A percentile compares a stretch with the other conserved stretches of the same genome.
phyloP scores from a whole-genome alignment of 2,113 vertebrate species.

The Paradoxurus hermaphroditus region DNA sequence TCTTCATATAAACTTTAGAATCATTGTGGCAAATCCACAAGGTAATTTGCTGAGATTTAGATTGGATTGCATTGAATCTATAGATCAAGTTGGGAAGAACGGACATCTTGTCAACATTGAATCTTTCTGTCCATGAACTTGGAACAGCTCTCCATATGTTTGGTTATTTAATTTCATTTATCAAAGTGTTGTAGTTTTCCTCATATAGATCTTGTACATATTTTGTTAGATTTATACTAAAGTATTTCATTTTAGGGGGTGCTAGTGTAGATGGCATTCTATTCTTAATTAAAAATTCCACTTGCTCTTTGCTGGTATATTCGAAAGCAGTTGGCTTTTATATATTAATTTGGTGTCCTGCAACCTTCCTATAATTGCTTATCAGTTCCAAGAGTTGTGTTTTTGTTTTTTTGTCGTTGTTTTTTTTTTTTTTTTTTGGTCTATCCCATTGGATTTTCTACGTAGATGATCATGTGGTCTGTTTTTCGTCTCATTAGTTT shows the following conservation, averaged over 20 bases:
- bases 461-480: not conserved
- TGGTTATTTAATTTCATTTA: not conserved
- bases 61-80: not conserved
- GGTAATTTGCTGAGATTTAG: not conserved
- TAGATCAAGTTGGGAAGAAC: not conserved
- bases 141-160: not conserved
- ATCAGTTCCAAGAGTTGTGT: not conserved
- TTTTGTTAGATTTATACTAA: not conserved
- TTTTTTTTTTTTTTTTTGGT: not conserved
- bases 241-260: not conserved
- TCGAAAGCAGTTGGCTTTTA: not conserved
- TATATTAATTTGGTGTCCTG: not conserved
- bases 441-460: not conserved
- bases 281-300: not conserved
- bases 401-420: not conserved
- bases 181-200: not conserved
- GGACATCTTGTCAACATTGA: not conserved
- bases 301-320: not conserved
- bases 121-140: not conserved
- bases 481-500: not conserved
- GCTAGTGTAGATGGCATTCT: not conserved
- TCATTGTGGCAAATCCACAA: not conserved
- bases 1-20: not conserved
- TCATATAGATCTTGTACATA: not conserved
- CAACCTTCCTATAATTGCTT: not conserved